Percentiles rank a stretch among this genome's conserved stretches.
Evolutionary conservation across 2,888 invertebrate genomes (phyloP).

Genomic region (Pyrocoelia pectoralis): DNA sequence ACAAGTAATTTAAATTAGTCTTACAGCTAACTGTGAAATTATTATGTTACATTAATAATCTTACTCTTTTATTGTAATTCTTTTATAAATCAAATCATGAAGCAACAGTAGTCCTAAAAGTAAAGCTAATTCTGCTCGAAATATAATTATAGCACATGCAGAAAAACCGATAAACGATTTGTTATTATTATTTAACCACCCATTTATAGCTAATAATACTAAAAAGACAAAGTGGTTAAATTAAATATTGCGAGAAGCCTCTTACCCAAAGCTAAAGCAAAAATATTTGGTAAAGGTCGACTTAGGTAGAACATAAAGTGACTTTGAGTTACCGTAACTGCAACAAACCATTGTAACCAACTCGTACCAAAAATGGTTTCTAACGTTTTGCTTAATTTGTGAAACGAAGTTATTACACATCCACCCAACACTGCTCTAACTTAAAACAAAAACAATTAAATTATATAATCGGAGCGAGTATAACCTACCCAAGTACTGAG

Average conservation of each 20-base stretch:
- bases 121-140: constrained; percentile 88
- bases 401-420: constrained; percentile 78
- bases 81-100: constrained; percentile 77
- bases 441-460: constrained; percentile 62
- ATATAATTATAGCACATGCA: constrained; percentile 89
- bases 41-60: constrained; percentile 40
- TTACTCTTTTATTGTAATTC: constrained; percentile 74
- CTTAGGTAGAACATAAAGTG: constrained; percentile 98
- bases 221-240: constrained; percentile 50
- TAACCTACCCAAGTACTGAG: constrained; percentile 85
- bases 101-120: constrained; percentile 86
- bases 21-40: neutral
- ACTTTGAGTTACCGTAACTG: constrained; percentile 91
- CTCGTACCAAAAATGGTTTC: constrained; percentile 79
- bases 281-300: constrained; percentile 92
- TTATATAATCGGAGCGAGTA: neutral
- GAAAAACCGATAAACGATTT: constrained; percentile 81
- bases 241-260: constrained; percentile 5
- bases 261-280: constrained; percentile 91
- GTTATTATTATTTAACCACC: constrained; percentile 82
- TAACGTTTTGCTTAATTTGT: constrained; percentile 76
- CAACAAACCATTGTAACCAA: constrained; percentile 82
- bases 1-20: constrained; percentile 46
- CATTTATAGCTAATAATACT: constrained; percentile 87
- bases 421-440: constrained; percentile 83